phyloP scores from a whole-genome alignment of 2,797 vertebrate species.

The Cichlasoma orientale region DNA sequence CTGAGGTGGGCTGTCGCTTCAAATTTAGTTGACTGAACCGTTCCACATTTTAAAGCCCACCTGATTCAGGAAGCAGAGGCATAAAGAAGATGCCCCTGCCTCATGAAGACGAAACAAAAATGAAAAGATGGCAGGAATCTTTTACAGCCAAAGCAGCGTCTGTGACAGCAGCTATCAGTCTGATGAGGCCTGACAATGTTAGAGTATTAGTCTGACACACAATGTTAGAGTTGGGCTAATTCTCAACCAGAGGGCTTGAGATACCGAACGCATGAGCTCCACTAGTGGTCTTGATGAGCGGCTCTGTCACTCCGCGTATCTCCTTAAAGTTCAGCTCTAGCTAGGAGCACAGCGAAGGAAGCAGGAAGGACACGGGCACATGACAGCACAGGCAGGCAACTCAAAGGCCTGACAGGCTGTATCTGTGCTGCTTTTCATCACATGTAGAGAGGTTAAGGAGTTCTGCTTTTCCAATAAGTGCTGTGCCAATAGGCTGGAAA shows the following conservation, averaged over 20 bases:
- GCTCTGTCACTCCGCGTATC: constrained; percentile 51
- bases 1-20: constrained; percentile 50
- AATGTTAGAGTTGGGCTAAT: constrained; percentile 21
- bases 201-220: constrained; percentile 36
- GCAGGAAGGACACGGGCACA: constrained; percentile 12
- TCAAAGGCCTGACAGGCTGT: neutral
- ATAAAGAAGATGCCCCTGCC: constrained; percentile 11
- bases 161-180: constrained; percentile 48
- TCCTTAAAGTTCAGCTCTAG: constrained; percentile 52
- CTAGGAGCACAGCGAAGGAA: constrained; percentile 39
- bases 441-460: neutral
- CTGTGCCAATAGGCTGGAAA: neutral
- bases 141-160: constrained; percentile 21
- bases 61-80: constrained; percentile 21
- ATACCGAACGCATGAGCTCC: constrained; percentile 32
- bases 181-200: constrained; percentile 59
- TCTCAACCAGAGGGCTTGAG: constrained; percentile 38
- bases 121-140: constrained; percentile 40
- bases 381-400: constrained; percentile 8
- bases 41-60: constrained; percentile 28
- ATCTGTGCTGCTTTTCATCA: neutral
- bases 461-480: neutral
- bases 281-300: constrained; percentile 40
- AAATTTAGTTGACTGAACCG: constrained; percentile 27
- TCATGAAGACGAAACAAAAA: constrained; percentile 28